Conservation (phyloP, 2,797 vertebrate species). For the Hippocampus kuda region DNA sequence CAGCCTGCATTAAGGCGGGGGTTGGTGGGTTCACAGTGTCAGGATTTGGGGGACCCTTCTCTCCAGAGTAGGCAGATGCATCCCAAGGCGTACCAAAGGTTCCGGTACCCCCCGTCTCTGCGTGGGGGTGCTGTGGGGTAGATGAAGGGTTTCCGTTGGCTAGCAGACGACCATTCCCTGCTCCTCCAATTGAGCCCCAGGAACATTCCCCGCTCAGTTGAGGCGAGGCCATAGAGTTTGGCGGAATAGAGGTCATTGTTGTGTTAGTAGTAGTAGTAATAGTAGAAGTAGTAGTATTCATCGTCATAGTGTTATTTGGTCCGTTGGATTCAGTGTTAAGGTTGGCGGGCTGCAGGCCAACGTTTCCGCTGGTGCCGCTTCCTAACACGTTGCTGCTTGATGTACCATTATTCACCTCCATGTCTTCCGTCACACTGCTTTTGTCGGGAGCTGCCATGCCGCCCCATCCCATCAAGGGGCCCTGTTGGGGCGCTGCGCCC, state of each 20-base stretch:
- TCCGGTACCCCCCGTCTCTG: conserved; percentile 75
- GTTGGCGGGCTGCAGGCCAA: conserved; percentile 88
- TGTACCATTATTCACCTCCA: conserved; percentile 87
- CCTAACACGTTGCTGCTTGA: conserved; percentile 76
- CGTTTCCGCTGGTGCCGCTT: conserved; percentile 64
- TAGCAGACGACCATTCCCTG: conserved; percentile 75
- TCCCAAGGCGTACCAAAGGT: conserved; percentile 88
- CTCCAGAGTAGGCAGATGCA: conserved; percentile 81
- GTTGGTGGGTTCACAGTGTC: conserved; percentile 97
- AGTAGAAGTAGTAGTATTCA: conserved; percentile 68
- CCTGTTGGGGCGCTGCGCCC: conserved; percentile 74
- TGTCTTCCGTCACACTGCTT: conserved; percentile 70
- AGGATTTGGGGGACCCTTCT: conserved; percentile 81
- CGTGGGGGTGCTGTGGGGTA: conserved; percentile 67
- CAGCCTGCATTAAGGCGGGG: conserved; percentile 80
- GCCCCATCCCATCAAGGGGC: conserved; percentile 78
- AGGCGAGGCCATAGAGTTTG: conserved; percentile 91
- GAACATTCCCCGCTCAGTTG: conserved; percentile 82
- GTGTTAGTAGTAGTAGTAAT: conserved; percentile 77
- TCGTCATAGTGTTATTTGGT: conserved; percentile 96
- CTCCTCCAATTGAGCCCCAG: conserved; percentile 74
- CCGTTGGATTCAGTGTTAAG: conserved; percentile 96
- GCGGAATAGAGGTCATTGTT: conserved; percentile 98
- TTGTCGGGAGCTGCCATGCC: conserved; percentile 75
- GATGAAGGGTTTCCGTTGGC: conserved; percentile 81